A percentile compares a stretch with the other conserved stretches of the same genome.
These are phyloP conservation scores for Phortica variegata DNA, from an alignment of 1,140 invertebrate genomes.

Conservation along the genomic window DNA sequence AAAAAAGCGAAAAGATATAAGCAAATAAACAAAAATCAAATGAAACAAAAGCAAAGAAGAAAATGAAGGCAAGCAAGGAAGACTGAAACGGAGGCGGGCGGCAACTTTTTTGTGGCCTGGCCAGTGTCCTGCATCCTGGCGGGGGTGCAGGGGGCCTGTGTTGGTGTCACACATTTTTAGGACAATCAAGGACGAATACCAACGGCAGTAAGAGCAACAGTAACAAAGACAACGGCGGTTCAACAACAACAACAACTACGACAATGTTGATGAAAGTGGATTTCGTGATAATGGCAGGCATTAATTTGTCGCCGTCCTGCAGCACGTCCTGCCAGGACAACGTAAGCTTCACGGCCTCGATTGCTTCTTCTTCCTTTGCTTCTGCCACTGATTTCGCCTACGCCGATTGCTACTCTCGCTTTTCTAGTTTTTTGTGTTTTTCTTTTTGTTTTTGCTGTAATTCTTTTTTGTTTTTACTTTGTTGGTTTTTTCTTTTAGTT, in stretches of 20 bases:
- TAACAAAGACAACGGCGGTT: conserved; percentile 5
- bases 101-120: not conserved
- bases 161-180: conserved; percentile 8
- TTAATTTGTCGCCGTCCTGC: conserved; percentile 32
- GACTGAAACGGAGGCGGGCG: too few species aligned
- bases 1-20: conserved; percentile 9
- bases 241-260: not conserved
- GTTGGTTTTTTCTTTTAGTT: too few species aligned
- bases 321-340: too few species aligned
- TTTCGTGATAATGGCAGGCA: conserved; percentile 42
- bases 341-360: too few species aligned
- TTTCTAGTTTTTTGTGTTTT: conserved; percentile 13
- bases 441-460: conserved; percentile 6
- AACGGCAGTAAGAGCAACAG: conserved; percentile 12
- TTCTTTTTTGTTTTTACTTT: too few species aligned
- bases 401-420: too few species aligned
- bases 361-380: not conserved
- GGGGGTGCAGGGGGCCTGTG: not conserved
- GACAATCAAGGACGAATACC: conserved; percentile 45
- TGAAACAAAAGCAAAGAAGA: conserved; percentile 18
- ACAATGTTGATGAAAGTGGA: conserved; percentile 24
- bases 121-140: conserved; percentile 4
- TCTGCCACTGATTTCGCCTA: not conserved
- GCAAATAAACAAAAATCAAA: conserved; percentile 34
- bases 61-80: not conserved